Evolutionary conservation across 2,888 invertebrate genomes (phyloP).

Genomic region (Caenorhabditis sulstoni): DNA sequence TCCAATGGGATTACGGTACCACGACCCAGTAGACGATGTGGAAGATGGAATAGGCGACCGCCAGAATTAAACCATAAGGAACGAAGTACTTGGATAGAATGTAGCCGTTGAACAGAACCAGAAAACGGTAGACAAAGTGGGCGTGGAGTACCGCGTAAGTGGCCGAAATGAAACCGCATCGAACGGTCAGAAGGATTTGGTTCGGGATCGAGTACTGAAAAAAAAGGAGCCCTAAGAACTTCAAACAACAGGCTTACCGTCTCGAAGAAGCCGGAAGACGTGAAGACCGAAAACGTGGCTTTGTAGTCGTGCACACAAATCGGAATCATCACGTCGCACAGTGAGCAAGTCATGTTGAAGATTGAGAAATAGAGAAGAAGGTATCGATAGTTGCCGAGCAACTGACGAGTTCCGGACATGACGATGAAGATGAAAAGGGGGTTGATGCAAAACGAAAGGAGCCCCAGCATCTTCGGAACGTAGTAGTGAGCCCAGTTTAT

Average conservation of each 20-base stretch:
- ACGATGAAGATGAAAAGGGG: no score
- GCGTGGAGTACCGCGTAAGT: slow-evolving; percentile 37
- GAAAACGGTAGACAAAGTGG: slow-evolving; percentile 28
- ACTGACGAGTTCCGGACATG: no score
- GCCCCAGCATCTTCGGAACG: no score
- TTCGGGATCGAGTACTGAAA: slow-evolving; percentile 24
- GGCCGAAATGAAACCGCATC: slow-evolving; percentile 28
- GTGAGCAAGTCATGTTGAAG: no score
- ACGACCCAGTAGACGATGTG: slow-evolving; percentile 29
- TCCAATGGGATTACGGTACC: no score
- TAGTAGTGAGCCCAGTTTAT: no score
- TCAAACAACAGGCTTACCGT: background rate
- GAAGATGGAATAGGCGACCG: slow-evolving; percentile 12
- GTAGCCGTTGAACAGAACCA: slow-evolving; percentile 15
- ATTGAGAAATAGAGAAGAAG: no score
- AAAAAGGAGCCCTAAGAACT: background rate
- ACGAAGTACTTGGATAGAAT: slow-evolving; percentile 8
- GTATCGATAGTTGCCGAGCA: no score
- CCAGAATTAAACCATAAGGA: slow-evolving; percentile 15
- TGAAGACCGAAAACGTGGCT: slow-evolving; percentile 27
- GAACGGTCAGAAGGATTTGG: slow-evolving; percentile 7
- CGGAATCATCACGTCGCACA: no score
- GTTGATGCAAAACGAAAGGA: no score
- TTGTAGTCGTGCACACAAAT: slow-evolving; percentile 17
- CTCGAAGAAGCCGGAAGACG: slow-evolving; percentile 14